phyloP scores from a whole-genome alignment of 2,797 vertebrate species.

The Scleropages formosus region DNA sequence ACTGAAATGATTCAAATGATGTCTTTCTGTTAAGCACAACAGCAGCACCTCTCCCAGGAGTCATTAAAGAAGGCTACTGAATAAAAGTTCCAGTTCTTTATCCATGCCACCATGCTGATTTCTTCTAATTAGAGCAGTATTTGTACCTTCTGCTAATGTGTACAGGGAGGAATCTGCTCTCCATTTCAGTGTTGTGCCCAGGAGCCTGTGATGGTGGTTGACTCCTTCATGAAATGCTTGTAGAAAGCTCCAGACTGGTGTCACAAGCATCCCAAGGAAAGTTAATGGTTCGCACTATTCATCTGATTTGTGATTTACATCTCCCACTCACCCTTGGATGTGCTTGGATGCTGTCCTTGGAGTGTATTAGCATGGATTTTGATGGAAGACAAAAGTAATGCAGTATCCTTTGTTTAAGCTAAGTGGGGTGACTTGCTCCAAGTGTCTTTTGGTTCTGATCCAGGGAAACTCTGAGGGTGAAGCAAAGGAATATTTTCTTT shows the following conservation, averaged over 20 bases:
- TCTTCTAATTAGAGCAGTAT: slow-evolving; percentile 5
- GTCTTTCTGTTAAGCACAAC: too few relatives aligned
- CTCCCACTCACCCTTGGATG: too few relatives aligned
- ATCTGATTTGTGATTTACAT: too few relatives aligned
- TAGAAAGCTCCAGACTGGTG: slow-evolving; percentile 10
- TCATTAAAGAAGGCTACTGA: not conserved
- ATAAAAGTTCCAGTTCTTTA: not conserved
- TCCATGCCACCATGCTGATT: not conserved
- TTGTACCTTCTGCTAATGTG: slow-evolving; percentile 6
- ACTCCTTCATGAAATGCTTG: not conserved
- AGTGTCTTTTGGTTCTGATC: too few relatives aligned
- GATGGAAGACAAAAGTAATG: too few relatives aligned
- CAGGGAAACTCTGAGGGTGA: too few relatives aligned
- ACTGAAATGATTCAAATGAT: too few relatives aligned
- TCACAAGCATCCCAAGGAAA: slow-evolving; percentile 50
- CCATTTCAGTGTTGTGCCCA: not conserved
- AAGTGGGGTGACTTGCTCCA: not conserved
- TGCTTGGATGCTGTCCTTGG: too few relatives aligned
- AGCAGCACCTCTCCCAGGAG: not conserved
- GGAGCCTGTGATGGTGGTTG: not conserved
- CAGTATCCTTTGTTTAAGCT: too few relatives aligned
- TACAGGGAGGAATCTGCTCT: not conserved
- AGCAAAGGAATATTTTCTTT: too few relatives aligned
- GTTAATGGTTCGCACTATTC: not conserved
- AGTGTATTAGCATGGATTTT: too few relatives aligned